Base-by-base conservation (phyloP, 2,888 invertebrate species). In the Ochropacha duplaris region DNA sequence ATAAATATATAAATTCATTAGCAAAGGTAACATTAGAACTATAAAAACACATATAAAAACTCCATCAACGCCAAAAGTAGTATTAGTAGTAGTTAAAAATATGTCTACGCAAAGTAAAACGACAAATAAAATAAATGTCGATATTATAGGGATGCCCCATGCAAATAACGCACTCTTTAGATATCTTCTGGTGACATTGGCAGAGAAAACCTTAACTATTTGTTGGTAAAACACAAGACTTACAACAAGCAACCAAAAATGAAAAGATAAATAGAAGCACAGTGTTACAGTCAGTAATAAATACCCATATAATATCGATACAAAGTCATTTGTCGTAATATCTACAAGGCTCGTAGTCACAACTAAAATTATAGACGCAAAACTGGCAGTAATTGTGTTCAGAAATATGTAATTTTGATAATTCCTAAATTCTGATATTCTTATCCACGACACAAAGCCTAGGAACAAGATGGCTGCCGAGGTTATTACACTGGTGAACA, bases 261-360 rank as follows among this genome's bases (percentile, higher is more conserved):
- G n/a, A 36, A 36, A 36, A 1, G 36, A 36, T n/a, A n/a, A 2
- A 5, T 36, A 36, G n/a, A 36, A n/a, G n/a, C n/a, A n/a, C 4
- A n/a, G 6, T 36, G 5, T n/a, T 36, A 36, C 1, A 36, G n/a
- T n/a, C 0, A 36, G 0, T n/a, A 36, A 4, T 1, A 36, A 36
- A 36, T 36, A n/a, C 1, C 5, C n/a, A 36, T n/a, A 36, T n/a
- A n/a, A 5, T 1, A 36, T 4, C 5, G 36, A 36, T n/a, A 36
- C n/a, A n/a, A n/a, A n/a, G n/a, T n/a, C n/a, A n/a, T n/a, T n/a
- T n/a, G n/a, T n/a, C n/a, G n/a, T n/a, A n/a, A 4, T 0, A 6
- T 1, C 6, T n/a, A 6, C 1, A 5, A 0, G n/a, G n/a, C n/a
- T 1, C 14, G 5, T 1, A 6, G 5, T 1, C n/a, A 36, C 5